Conservation (phyloP, 2,797 vertebrate genomes). For the Neostethus bicornis region DNA sequence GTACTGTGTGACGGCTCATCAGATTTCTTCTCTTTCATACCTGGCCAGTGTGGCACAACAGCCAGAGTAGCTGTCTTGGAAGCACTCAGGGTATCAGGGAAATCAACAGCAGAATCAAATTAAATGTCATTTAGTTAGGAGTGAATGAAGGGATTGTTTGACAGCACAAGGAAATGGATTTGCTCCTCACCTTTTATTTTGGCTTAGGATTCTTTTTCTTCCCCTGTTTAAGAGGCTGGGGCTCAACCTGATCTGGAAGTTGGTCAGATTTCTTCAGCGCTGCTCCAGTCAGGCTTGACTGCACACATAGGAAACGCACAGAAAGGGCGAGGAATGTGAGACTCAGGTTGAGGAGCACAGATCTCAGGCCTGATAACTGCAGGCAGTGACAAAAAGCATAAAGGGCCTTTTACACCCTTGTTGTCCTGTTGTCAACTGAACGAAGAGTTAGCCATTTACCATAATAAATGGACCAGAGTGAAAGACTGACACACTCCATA, state of each 20-base stretch:
- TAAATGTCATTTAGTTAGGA: conserved; percentile 84
- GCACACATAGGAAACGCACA: conserved; percentile 76
- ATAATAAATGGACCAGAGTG: conserved; percentile 29
- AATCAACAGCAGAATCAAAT: conserved; percentile 85
- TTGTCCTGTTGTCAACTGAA: conserved; percentile 62
- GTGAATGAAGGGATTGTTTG: conserved; percentile 84
- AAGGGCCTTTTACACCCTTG: conserved; percentile 68
- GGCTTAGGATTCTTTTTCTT: conserved; percentile 78
- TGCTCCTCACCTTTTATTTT: conserved; percentile 82
- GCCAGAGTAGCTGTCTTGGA: conserved; percentile 79
- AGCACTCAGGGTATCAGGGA: conserved; percentile 79
- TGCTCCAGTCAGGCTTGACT: conserved; percentile 75
- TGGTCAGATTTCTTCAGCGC: conserved; percentile 77
- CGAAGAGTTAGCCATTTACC: conserved; percentile 30
- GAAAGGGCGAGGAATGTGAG: conserved; percentile 78
- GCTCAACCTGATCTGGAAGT: conserved; percentile 79
- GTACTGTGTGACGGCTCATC: conserved; percentile 72
- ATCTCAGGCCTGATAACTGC: conserved; percentile 72
- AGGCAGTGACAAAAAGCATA: conserved; percentile 75
- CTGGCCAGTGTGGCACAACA: conserved; percentile 67
- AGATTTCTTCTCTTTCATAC: conserved; percentile 75
- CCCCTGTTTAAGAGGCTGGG: conserved; percentile 74
- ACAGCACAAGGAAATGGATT: conserved; percentile 80
- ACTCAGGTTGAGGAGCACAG: conserved; percentile 70
- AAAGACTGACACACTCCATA: conserved; percentile 28